These are phyloP conservation scores for Chromis chromis DNA, from an alignment of 2,797 vertebrate species.

Conservation along the genomic window DNA sequence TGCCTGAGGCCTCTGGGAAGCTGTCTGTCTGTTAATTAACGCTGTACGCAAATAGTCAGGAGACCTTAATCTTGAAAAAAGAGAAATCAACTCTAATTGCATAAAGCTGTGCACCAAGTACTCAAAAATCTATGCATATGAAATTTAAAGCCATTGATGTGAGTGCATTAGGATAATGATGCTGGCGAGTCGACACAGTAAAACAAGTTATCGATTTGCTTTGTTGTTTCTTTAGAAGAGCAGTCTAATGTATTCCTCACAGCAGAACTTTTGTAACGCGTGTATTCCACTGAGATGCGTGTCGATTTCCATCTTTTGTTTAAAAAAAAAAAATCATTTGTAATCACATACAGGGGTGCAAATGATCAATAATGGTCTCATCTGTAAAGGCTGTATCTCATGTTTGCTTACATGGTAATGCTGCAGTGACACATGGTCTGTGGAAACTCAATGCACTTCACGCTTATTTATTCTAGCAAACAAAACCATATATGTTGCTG, in stretches of 20 bases:
- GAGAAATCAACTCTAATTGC: constrained; percentile 64
- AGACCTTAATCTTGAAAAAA: constrained; percentile 33
- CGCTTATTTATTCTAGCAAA: background rate
- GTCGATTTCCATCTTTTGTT: constrained; percentile 16
- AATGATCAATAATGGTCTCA: background rate
- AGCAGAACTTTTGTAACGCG: background rate
- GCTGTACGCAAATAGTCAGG: constrained; percentile 51
- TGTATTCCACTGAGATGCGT: background rate
- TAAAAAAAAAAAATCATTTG: background rate
- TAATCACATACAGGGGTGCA: background rate
- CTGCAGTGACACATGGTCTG: background rate
- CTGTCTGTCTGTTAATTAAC: constrained; percentile 68
- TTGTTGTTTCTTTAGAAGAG: constrained; percentile 49
- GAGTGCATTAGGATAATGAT: constrained; percentile 49
- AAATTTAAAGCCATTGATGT: constrained; percentile 54
- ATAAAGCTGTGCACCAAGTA: constrained; percentile 42
- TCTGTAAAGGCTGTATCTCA: background rate
- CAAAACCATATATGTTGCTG: background rate
- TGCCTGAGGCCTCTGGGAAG: constrained; percentile 40
- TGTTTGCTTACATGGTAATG: background rate
- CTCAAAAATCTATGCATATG: constrained; percentile 66
- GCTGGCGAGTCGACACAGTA: constrained; percentile 16
- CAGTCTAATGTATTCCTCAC: constrained; percentile 33
- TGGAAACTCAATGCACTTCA: background rate
- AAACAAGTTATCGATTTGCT: constrained; percentile 65